Base-by-base conservation (phyloP, 1,140 invertebrate species). In the Ylistrum balloti region DNA sequence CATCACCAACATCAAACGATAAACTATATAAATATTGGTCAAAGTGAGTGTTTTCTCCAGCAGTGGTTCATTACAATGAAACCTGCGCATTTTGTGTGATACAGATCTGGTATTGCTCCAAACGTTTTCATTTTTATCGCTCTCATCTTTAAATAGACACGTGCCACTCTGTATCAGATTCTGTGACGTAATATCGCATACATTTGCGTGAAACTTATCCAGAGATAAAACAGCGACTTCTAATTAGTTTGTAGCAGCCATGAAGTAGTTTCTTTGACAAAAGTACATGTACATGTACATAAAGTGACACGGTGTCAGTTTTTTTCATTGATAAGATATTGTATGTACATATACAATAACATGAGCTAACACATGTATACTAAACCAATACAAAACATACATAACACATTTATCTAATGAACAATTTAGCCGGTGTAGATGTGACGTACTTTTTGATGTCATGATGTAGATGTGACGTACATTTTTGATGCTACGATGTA, bases 101-200 rank as follows among this genome's bases (percentile, higher is more conserved):
- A 45, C 41, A 17, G 2, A 74, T 74, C 56, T 74, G 56, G 56
- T 74, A 28, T 28, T 74, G 22, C 56, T 74, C 56, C 56, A 74
- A 74, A 74, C 56, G 28, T 74, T 28, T 74, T 74, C n/a, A 74
- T 74, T 74, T 48, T 28, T 74, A 74, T 74, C 56, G n/a, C 56
- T 74, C 28, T 74, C 56, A 74, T n/a, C 56, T 74, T 74, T 74
- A 74, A 28, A 74, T 74, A 74, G 56, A 28, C 56, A 74, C 56
- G 56, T 74, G 56, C 56, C 56, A 74, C 56, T 74, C 28, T 74
- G n/a, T 74, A 74, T 74, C 56, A 74, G 22, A 74, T 17, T 74
- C 56, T 7, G 5, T 74, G 56, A 74, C 56, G 56, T 74, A 74
- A 74, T n/a, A 28, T 22, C 56, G 28, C 56, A 74, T n/a, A 17